Evolutionary conservation across 2,888 invertebrate species (phyloP).

Genomic region (Timema cristinae): DNA sequence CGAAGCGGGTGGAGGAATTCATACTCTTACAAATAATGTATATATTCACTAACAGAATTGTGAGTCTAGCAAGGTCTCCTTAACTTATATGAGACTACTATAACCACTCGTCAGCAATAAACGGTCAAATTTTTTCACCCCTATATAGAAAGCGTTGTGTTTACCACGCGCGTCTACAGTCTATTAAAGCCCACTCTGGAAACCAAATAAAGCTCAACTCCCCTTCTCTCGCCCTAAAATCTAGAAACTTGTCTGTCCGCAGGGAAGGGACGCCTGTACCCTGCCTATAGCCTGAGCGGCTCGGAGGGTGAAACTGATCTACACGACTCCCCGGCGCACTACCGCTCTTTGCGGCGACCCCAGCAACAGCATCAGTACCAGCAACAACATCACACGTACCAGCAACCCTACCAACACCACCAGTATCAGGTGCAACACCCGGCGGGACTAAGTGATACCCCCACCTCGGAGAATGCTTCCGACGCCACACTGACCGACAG

Average conservation of each 20-base stretch:
- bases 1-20: too few species aligned
- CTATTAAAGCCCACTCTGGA: too few species aligned
- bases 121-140: too few species aligned
- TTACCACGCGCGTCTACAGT: too few species aligned
- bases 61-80: too few species aligned
- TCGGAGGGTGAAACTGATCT: conserved; percentile 64
- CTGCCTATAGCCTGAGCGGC: conserved; percentile 73
- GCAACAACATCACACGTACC: conserved; percentile 21
- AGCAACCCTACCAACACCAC: conserved; percentile 37
- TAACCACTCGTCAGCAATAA: too few species aligned
- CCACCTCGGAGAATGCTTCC: conserved; percentile 79
- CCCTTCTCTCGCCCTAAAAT: too few species aligned
- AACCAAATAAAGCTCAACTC: too few species aligned
- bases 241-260: conserved; percentile 31
- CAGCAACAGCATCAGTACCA: conserved; percentile 29
- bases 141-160: too few species aligned
- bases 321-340: conserved; percentile 42
- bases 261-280: conserved; percentile 79
- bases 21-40: too few species aligned
- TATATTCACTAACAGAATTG: too few species aligned
- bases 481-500: conserved; percentile 82
- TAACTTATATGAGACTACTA: too few species aligned
- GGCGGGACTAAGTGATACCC: conserved; percentile 70
- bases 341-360: conserved; percentile 42
- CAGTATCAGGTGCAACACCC: conserved; percentile 43